Evolutionary conservation across 2,797 vertebrate genomes (phyloP).

Genomic region (Poeciliopsis paucimaculata): DNA sequence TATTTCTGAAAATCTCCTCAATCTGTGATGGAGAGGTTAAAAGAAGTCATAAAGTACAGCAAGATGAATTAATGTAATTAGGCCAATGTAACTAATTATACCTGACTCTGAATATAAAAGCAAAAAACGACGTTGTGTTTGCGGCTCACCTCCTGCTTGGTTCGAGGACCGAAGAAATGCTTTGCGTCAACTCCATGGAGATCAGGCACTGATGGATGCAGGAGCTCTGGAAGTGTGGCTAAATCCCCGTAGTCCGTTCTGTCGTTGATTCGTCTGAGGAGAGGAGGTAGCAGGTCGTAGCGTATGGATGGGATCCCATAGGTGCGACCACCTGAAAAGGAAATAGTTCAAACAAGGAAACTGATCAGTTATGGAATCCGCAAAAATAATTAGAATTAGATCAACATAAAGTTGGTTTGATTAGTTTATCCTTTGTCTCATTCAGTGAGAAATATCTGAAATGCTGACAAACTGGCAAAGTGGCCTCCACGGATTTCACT

Average conservation of each 20-base stretch:
- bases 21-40: constrained; percentile 77
- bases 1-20: constrained; percentile 81
- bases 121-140: background rate
- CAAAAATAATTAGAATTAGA: background rate
- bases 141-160: constrained; percentile 84
- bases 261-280: constrained; percentile 79
- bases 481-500: too few relatives aligned
- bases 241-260: constrained; percentile 85
- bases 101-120: background rate
- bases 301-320: constrained; percentile 84
- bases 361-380: background rate
- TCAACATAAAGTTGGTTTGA: background rate
- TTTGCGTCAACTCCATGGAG: constrained; percentile 81
- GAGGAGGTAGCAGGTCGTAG: constrained; percentile 83
- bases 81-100: too few relatives aligned
- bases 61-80: too few relatives aligned
- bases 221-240: constrained; percentile 71
- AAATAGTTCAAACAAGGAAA: background rate
- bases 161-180: constrained; percentile 82
- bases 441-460: background rate
- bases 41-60: background rate
- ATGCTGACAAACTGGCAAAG: too few relatives aligned
- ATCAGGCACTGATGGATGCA: constrained; percentile 82
- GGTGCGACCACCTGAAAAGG: constrained; percentile 68
- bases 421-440: background rate